Conservation (phyloP, 2,888 invertebrate species). For the Frankliniella fusca region DNA sequence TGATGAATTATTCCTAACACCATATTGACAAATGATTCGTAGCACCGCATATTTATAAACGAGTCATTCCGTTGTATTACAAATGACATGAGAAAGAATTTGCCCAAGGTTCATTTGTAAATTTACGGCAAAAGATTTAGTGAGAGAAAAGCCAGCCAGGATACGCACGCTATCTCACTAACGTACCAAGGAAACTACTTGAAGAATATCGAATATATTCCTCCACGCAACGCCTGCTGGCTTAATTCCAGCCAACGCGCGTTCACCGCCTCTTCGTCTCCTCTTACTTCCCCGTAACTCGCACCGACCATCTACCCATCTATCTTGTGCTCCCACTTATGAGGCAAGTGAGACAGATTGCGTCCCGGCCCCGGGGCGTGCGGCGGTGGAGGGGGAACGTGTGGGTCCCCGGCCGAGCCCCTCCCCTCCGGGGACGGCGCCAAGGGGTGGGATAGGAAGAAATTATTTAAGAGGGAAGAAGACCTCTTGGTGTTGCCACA, state of each 20-base stretch:
- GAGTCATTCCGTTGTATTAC: no score
- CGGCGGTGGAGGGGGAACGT: background rate
- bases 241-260: background rate
- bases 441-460: background rate
- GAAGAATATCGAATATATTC: no score
- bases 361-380: background rate
- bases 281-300: background rate
- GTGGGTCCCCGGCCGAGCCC: background rate
- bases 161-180: no score
- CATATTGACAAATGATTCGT: no score
- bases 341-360: constrained; percentile 24
- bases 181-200: no score
- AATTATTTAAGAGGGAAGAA: constrained; percentile 26
- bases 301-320: background rate
- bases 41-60: no score
- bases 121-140: no score
- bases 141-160: no score
- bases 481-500: constrained; percentile 8
- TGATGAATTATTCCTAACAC: no score
- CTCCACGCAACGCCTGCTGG: no score
- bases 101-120: no score
- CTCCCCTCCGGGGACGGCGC: background rate
- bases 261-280: background rate
- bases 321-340: constrained; percentile 5
- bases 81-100: no score